Percentiles rank a stretch among this genome's conserved stretches.
phyloP scores from a whole-genome alignment of 1,140 invertebrate species.

The Nephila pilipes region DNA sequence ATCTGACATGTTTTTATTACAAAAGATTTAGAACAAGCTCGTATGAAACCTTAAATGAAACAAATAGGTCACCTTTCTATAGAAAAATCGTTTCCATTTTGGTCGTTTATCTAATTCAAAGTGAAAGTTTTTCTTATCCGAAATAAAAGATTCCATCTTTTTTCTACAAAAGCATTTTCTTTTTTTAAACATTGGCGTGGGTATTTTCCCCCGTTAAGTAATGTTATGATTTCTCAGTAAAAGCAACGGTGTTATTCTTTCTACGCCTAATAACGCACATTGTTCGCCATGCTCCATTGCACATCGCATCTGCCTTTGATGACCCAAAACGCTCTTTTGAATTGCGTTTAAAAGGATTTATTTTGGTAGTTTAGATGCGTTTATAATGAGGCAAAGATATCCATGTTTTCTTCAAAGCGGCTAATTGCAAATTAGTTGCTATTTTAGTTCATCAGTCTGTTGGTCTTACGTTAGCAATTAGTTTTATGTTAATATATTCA shows the following conservation, averaged over 20 bases:
- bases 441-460: background rate
- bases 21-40: too few relatives aligned
- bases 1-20: too few relatives aligned
- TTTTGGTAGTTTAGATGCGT: background rate
- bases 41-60: too few relatives aligned
- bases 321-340: background rate
- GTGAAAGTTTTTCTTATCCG: background rate
- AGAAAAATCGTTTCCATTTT: too few relatives aligned
- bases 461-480: background rate
- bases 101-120: background rate
- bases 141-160: background rate
- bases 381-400: background rate
- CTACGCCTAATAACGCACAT: background rate
- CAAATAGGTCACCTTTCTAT: too few relatives aligned
- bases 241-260: background rate
- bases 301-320: background rate
- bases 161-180: background rate
- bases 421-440: conserved; percentile 1
- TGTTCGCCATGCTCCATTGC: background rate
- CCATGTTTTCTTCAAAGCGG: background rate
- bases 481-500: background rate
- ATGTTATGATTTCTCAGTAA: background rate
- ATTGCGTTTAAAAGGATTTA: background rate
- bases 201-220: background rate
- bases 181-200: background rate